Base-by-base conservation (phyloP, 2,797 vertebrate genomes). In the Microctenopoma lineatum region DNA sequence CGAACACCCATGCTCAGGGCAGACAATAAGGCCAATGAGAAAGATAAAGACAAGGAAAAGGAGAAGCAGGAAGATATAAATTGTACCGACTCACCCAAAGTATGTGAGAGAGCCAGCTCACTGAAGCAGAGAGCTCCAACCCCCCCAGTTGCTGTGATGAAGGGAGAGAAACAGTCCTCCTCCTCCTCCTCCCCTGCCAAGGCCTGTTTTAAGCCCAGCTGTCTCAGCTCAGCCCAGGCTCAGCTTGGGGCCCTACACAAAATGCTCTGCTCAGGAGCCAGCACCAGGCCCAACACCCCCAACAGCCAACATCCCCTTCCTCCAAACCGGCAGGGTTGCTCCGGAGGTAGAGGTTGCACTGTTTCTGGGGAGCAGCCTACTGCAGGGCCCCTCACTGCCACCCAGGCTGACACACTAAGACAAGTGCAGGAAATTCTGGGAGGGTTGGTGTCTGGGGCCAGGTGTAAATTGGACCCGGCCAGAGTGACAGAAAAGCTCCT, bases 391-490 rank as follows among this genome's bases (percentile, higher is more conserved):
- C 78, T 92, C 66, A 86, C 87, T 4, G 26, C 90, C 0, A 71
- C 81, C 79, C 94, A 94, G 60, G 91, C 92, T 1, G 94, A 95
- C 77, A 87, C 92, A 1, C 87, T 93, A 39, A 92, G 85, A 71
- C 94, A 94, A 42, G 89, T 95, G 70, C 95, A 95, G 82, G 94
- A 95, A 85, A 92, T 95, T 54, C 87, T 96, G 67, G 94, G 94
- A 79, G 94, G 95, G 66, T 85, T 96, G 76, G 92, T 96, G 87
- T 92, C 95, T 41, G 92, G 90, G 34, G 90, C 94, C 75, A 91
- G 91, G 84, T 94, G 88, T 61, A 95, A 93, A 12, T 75, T 90
- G 75, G 93, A 92, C 73, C 89, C 93, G 4, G 65, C 93, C 55
- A 87, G 70, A 5, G 91, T 92, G 70, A 85, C 89, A 0, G 87